A percentile compares a stretch with the other conserved stretches of the same genome.
phyloP scores from a whole-genome alignment of 2,113 vertebrate species.

The Chloropsis hardwickii region DNA sequence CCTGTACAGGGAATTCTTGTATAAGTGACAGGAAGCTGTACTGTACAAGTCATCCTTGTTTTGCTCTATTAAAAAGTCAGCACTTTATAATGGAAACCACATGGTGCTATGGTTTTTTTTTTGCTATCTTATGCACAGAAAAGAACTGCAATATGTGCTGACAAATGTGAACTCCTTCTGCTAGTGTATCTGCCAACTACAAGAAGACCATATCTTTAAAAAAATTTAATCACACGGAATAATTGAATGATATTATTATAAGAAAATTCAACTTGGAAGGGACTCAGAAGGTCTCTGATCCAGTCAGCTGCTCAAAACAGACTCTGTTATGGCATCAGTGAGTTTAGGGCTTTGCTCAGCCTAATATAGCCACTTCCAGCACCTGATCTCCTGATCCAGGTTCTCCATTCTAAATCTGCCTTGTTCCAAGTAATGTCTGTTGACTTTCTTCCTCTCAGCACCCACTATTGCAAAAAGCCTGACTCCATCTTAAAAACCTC shows the following conservation, averaged over 20 bases:
- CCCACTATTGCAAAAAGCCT: not conserved
- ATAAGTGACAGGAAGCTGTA: not conserved
- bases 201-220: not conserved
- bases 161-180: not conserved
- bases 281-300: not conserved
- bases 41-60: not conserved
- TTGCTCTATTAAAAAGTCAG: constrained; percentile 10
- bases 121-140: not conserved
- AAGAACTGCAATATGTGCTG: not conserved
- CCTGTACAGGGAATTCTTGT: not conserved
- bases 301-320: not conserved
- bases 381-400: not conserved
- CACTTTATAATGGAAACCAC: constrained; percentile 4
- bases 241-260: not conserved
- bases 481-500: not conserved
- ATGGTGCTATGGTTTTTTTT: not conserved
- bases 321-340: not conserved
- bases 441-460: not conserved
- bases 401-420: not conserved
- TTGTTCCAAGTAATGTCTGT: not conserved
- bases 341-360: not conserved
- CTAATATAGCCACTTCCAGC: not conserved
- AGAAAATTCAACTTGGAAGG: not conserved
- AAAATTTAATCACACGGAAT: not conserved
- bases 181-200: not conserved